Base-by-base conservation (phyloP, 2,113 vertebrate genomes). In the Odobenus rosmarus region DNA sequence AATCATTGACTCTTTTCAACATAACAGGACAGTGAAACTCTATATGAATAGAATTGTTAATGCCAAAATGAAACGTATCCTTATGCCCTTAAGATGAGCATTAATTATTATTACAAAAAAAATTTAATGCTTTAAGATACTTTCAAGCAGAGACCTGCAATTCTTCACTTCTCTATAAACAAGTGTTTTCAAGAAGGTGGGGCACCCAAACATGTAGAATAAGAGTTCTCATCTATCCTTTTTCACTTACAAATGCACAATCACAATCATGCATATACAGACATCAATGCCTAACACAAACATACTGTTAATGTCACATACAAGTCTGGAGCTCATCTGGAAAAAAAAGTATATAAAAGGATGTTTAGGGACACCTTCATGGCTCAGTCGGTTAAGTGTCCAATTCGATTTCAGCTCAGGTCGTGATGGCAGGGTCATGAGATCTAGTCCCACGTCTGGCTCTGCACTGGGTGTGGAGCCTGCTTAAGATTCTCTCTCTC, bases 1-100 rank as follows among this genome's bases (percentile, higher is more conserved):
- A 94, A 83, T 14, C 19, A 64, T 59, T 93, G 69, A 97, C 36
- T 82, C 21, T 84, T 93, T 86, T 96, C 61, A 96, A 82, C 39
- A 88, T 16, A 71, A 64, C 39, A 96, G 21, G 14, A 14, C 15
- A 92, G 31, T 71, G n/a, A 64, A 90, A 77, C 14, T 84, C 13
- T 42, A 36, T 42, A 46, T 61, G 55, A 36, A 92, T 72, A 81
- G 13, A 74, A 88, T 51, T 88, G 39, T 42, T 94, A 74, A 95
- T 86, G 36, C 9, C 46, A 15, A 97, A 96, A 83, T 2, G 19
- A 97, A 93, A 42, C 2, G 8, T 77, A 76, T 67, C 31, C 46
- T 76, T 67, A 69, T 93, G 69, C 7, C 77, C 74, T 92, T 94
- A 93, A 89, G 5, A 88, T 55, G 59, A 95, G 7, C 23, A 53